A percentile compares a stretch with the other conserved stretches of the same genome.
phyloP scores from a whole-genome alignment of 2,888 invertebrate genomes.

The Drosophila prolongata region DNA sequence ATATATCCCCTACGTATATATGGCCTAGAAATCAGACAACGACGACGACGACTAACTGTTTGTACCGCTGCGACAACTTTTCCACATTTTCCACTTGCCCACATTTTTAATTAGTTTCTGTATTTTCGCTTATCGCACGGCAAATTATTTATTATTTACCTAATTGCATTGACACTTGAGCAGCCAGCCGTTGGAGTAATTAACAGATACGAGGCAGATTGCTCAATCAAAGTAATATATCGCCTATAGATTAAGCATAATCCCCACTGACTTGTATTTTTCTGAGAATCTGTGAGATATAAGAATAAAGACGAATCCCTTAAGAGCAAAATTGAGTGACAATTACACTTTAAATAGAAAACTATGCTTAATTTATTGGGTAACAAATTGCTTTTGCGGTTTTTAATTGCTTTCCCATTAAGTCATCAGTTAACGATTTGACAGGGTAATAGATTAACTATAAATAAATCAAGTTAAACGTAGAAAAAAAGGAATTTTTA shows the following conservation, averaged over 20 bases:
- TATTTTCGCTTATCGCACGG: constrained; percentile 32
- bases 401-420: constrained; percentile 32
- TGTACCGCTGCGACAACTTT: constrained; percentile 54
- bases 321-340: not conserved
- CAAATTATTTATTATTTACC: constrained; percentile 54
- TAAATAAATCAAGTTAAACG: constrained; percentile 2
- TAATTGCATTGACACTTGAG: constrained; percentile 69
- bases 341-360: not conserved
- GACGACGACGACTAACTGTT: constrained; percentile 25
- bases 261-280: not conserved
- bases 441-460: not conserved
- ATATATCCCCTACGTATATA: constrained; percentile 15
- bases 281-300: not conserved
- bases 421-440: constrained; percentile 30
- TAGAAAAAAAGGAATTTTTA: not conserved
- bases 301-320: not conserved
- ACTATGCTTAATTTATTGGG: not conserved
- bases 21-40: constrained; percentile 62
- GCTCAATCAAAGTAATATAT: constrained; percentile 41
- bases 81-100: constrained; percentile 18
- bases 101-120: constrained; percentile 64
- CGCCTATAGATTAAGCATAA: constrained; percentile 11
- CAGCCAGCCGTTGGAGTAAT: constrained; percentile 34
- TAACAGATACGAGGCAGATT: constrained; percentile 54
- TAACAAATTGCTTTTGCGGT: constrained; percentile 13